phyloP scores from a whole-genome alignment of 2,888 invertebrate species.

The Eristalis intricaria region DNA sequence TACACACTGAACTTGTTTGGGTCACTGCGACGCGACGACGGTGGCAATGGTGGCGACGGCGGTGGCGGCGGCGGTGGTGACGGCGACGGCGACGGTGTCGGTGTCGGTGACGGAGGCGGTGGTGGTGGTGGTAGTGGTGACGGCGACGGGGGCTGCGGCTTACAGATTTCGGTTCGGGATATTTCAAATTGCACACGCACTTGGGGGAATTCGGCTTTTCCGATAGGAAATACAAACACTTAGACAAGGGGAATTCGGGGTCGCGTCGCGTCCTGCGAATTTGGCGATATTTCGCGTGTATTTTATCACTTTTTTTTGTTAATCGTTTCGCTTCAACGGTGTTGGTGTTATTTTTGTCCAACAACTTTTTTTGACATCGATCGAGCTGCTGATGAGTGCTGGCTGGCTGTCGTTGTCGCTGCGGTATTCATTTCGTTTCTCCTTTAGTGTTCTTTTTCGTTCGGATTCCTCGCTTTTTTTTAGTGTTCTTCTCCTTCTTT shows the following conservation, averaged over 20 bases:
- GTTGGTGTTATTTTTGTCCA: slow-evolving; percentile 33
- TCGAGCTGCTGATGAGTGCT: slow-evolving; percentile 67
- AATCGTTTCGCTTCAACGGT: not conserved
- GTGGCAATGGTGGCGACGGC: slow-evolving; percentile 7
- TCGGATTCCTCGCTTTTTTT: slow-evolving; percentile 37
- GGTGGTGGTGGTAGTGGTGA: not conserved
- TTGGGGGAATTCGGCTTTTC: slow-evolving; percentile 15
- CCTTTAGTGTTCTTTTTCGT: slow-evolving; percentile 55
- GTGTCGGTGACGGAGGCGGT: not conserved
- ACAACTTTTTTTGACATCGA: slow-evolving; percentile 68
- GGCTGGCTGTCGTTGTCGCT: slow-evolving; percentile 67
- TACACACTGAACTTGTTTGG: slow-evolving; percentile 67
- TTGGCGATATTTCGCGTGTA: slow-evolving; percentile 24
- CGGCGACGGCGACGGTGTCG: not conserved
- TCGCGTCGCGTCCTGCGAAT: slow-evolving; percentile 34
- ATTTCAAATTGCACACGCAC: slow-evolving; percentile 55
- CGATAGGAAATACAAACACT: slow-evolving; percentile 9
- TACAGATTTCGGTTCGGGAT: slow-evolving; percentile 34
- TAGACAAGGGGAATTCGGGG: slow-evolving; percentile 12
- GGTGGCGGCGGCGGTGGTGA: slow-evolving; percentile 6
- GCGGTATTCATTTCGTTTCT: slow-evolving; percentile 64
- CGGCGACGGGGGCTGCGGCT: slow-evolving; percentile 17
- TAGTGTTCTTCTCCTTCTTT: not conserved
- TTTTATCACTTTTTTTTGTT: slow-evolving; percentile 13
- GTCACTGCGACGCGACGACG: slow-evolving; percentile 46